A percentile compares a stretch with the other conserved stretches of the same genome.
Conservation (phyloP, 2,888 invertebrate species). For the Brachyptera risi region DNA sequence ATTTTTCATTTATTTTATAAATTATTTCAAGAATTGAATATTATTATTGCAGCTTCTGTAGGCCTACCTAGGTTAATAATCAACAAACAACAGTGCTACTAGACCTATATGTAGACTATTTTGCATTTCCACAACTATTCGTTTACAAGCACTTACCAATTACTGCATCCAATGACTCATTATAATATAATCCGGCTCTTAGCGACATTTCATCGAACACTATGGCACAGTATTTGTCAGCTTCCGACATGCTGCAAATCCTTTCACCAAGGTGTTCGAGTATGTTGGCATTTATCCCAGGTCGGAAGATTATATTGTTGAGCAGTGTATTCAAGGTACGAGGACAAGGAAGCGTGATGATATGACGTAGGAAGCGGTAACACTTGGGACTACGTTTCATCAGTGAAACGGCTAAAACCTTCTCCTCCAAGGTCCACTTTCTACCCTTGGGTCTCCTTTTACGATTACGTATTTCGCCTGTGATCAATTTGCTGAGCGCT, state of each 20-base stretch:
- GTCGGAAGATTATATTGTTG: conserved; percentile 1
- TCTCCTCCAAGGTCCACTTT: not conserved
- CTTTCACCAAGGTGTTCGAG: conserved; percentile 5
- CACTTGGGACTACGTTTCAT: conserved; percentile 12
- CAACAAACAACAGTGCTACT: too few species aligned
- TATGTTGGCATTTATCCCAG: conserved; percentile 19
- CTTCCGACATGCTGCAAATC: conserved; percentile 7
- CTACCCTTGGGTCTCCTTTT: not conserved
- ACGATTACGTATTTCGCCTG: too few species aligned
- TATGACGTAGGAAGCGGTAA: conserved; percentile 13
- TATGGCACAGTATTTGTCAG: conserved; percentile 10
- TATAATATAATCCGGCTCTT: not conserved
- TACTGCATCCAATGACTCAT: too few species aligned
- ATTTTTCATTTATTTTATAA: too few species aligned
- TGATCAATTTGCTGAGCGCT: too few species aligned
- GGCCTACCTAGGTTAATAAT: too few species aligned
- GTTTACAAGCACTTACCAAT: too few species aligned
- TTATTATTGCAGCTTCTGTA: too few species aligned
- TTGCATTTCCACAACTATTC: too few species aligned
- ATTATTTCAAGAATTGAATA: too few species aligned
- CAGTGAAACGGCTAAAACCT: not conserved
- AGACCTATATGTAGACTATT: too few species aligned
- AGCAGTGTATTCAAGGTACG: conserved; percentile 10
- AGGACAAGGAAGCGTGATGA: too few species aligned
- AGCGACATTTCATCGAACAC: conserved; percentile 22